Evolutionary conservation across 2,113 vertebrate genomes (phyloP).

Genomic region (Poecilia latipinna): DNA sequence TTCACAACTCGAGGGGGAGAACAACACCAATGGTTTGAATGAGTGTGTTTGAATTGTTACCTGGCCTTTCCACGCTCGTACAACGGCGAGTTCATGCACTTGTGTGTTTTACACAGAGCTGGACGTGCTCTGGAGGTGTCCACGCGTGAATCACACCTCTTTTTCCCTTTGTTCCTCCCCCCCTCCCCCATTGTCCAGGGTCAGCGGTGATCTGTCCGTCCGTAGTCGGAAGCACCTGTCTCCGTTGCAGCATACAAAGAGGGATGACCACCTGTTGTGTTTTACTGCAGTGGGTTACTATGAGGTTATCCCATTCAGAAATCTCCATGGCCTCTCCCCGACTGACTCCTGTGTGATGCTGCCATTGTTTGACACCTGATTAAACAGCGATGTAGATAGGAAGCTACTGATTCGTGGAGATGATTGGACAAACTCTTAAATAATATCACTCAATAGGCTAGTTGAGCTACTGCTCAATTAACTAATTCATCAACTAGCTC

Average conservation of each 20-base stretch:
- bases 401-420: constrained; percentile 3
- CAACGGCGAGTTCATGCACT: constrained; percentile 32
- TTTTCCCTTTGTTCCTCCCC: constrained; percentile 46
- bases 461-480: neutral
- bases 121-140: constrained; percentile 26
- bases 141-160: constrained; percentile 53
- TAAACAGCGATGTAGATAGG: neutral
- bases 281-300: constrained; percentile 40
- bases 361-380: constrained; percentile 2
- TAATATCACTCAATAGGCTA: neutral
- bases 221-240: constrained; percentile 72
- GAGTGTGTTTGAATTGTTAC: constrained; percentile 47
- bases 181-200: constrained; percentile 58
- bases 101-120: constrained; percentile 38
- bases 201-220: constrained; percentile 45
- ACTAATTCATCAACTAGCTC: neutral
- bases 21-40: constrained; percentile 39
- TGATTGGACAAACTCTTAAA: neutral
- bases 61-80: constrained; percentile 28
- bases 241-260: constrained; percentile 49
- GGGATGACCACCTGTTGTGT: constrained; percentile 70
- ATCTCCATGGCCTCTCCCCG: constrained; percentile 1
- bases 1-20: constrained; percentile 9
- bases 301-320: constrained; percentile 50
- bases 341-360: neutral